Conservation (phyloP, 2,113 vertebrate genomes). For the Sus scrofa region DNA sequence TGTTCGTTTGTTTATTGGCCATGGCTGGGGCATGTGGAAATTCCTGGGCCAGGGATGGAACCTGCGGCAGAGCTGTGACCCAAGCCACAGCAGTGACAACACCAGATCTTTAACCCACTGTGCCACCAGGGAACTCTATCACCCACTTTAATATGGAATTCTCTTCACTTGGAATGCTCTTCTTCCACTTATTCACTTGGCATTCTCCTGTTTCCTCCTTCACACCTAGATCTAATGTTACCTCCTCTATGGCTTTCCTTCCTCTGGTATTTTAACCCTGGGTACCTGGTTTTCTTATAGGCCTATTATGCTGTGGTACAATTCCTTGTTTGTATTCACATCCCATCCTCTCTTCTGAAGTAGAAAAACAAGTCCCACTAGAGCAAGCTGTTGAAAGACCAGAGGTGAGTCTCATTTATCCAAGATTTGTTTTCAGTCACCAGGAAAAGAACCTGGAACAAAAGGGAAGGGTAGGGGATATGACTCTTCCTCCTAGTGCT, state of each 20-base stretch:
- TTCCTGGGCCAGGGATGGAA: no score
- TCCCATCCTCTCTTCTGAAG: neutral
- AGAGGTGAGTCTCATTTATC: neutral
- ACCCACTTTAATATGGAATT: neutral
- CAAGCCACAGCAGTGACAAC: no score
- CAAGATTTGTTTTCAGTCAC: constrained; percentile 7
- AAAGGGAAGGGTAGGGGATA: neutral
- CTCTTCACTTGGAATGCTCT: neutral
- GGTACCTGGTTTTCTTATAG: neutral
- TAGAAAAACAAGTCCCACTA: neutral
- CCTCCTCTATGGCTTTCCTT: neutral
- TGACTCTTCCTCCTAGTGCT: neutral
- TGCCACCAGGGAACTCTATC: no score
- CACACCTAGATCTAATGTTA: neutral
- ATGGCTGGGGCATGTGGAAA: no score
- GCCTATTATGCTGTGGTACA: neutral
- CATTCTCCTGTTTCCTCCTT: neutral
- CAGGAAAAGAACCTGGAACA: neutral
- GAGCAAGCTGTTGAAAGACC: neutral
- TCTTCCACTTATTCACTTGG: neutral
- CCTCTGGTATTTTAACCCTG: neutral
- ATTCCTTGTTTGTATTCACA: neutral
- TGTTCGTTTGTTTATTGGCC: no score
- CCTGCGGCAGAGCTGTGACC: no score
- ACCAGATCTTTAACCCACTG: no score